Evolutionary conservation across 2,888 invertebrate species (phyloP), one percentile per base, ranked within the genome.

Genomic region (Habrosyne pyritoides): DNA sequence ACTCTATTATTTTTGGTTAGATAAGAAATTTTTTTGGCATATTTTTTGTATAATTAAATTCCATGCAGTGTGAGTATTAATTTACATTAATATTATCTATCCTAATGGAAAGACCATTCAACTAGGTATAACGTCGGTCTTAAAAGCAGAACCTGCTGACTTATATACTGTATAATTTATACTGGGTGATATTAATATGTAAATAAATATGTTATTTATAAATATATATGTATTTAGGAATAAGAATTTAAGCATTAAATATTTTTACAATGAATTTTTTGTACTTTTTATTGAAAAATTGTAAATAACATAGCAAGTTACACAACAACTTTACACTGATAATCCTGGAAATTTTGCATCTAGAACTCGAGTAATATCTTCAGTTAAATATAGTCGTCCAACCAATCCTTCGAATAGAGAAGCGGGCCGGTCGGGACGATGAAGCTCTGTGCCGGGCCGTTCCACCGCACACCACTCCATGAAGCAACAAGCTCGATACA

Each of bases 361-460:
- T 36, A 83, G 65, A 0, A 96, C 95, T 54, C 94, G 82, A 59
- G 94, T 88, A 52, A 97, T 83, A 73, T 98, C 97, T 46, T 94
- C 83, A 28, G 97, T 90, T 68, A 97, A 94, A 81, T 96, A 97
- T 69, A 97, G 93, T 0, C 96, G 94, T 14, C 98, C 98, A 47
- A 96, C 93, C 58, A 97, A 83, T 21, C 96, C 98, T 93, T 98
- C 98, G 80, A 96, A 98, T 51, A 98, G 86, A 0, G 98, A 98
- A 53, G 94, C 94, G 0, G 97, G 98, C 57, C 96, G 89, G 83
- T 98, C 98, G 0, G 98, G 96, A 26, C 91, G 92, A 74, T 95
- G 94, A 60, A 93, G 87, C 60, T 96, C 96, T 64, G 95, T 95
- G 54, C 95, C 94, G 54, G 89, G 87, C 0, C 94, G 94, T 81